These are phyloP conservation scores for Felis catus DNA, from an alignment of 2,113 vertebrate genomes.

Conservation along the genomic window F.catus_Fca126_mat1.0 CM031418.1:80306501-80307000, in stretches of 20 bases:
- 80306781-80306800: not conserved
- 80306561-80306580: not conserved
- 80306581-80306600: not conserved
- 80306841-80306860: not conserved
- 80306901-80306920: not conserved
- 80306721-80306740: not conserved
- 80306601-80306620: not conserved
- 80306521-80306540: not conserved
- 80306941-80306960: not conserved
- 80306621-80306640: not conserved
- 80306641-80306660: not conserved
- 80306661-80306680: not conserved
- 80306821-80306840: not conserved
- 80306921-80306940: not conserved
- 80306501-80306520: not conserved
- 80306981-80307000: constrained; percentile 19
- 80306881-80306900: not conserved
- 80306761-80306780: not conserved
- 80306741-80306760: not conserved
- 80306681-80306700: not conserved
- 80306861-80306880: constrained; percentile 23
- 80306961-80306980: constrained; percentile 15
- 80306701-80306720: not conserved
- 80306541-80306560: not conserved
- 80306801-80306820: not conserved